Percentiles rank a stretch among this genome's conserved stretches.
Evolutionary conservation across 2,888 invertebrate species (phyloP).

Genomic region (Crepidodera aurea): DNA sequence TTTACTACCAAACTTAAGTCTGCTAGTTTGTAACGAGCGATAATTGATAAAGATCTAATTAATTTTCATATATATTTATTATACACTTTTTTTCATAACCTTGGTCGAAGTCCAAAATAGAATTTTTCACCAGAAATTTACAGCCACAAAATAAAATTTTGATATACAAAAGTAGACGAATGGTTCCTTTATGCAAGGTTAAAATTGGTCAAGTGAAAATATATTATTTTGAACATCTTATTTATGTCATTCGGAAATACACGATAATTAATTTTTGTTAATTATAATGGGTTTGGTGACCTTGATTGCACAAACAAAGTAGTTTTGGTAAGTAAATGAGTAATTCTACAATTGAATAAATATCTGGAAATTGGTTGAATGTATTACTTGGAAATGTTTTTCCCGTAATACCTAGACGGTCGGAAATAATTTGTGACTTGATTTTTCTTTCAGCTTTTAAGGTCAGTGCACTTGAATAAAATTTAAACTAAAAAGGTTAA

Average conservation of each 20-base stretch:
- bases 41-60: not conserved
- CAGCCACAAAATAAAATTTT: not conserved
- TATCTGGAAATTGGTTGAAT: not conserved
- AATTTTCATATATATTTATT: slow-evolving; percentile 1
- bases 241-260: not conserved
- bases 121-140: not conserved
- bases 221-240: not conserved
- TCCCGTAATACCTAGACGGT: too few relatives aligned
- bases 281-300: not conserved
- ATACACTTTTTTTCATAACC: slow-evolving; percentile 20
- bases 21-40: too few relatives aligned
- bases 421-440: too few relatives aligned
- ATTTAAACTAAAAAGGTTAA: too few relatives aligned
- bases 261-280: not conserved
- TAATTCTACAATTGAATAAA: not conserved
- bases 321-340: not conserved
- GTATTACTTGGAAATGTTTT: too few relatives aligned
- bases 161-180: not conserved
- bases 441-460: too few relatives aligned
- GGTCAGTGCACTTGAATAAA: too few relatives aligned
- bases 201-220: slow-evolving; percentile 13
- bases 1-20: too few relatives aligned
- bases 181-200: not conserved
- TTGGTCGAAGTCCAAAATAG: slow-evolving; percentile 18
- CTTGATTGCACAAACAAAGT: not conserved